These are phyloP conservation scores for Xanthostigma xanthostigma DNA, from an alignment of 2,888 invertebrate species.

Conservation along the genomic window DNA sequence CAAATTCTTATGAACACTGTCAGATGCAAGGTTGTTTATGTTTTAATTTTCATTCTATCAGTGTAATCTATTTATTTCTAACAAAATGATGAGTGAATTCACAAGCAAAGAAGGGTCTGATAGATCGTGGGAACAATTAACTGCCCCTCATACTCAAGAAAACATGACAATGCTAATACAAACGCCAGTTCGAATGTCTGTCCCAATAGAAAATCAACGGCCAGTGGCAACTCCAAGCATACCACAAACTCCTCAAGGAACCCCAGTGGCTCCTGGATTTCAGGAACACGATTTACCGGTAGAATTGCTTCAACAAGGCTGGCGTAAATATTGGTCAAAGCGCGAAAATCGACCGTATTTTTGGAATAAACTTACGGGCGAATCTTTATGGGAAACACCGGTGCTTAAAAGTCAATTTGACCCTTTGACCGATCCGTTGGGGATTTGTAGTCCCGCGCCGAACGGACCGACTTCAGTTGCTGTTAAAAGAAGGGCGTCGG, in stretches of 20 bases:
- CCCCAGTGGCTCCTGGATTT: conserved; percentile 34
- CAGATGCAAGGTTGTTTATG: no score
- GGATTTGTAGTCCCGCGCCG: conserved; percentile 41
- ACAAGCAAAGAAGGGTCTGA: conserved; percentile 1
- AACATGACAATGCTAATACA: background rate
- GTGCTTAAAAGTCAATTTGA: conserved; percentile 71
- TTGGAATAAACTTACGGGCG: conserved; percentile 90
- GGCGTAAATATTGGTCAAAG: conserved; percentile 95
- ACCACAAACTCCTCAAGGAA: conserved; percentile 42
- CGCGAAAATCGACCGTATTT: conserved; percentile 89
- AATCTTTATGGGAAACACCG: conserved; percentile 96
- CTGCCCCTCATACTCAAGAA: background rate
- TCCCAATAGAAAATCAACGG: conserved; percentile 1
- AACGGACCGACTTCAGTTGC: conserved; percentile 36
- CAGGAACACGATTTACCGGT: conserved; percentile 36
- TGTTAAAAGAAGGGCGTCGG: conserved; percentile 68
- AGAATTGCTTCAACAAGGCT: conserved; percentile 71
- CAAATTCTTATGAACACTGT: no score
- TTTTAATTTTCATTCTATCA: no score
- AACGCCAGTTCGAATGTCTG: conserved; percentile 2
- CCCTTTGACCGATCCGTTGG: conserved; percentile 82
- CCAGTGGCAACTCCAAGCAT: conserved; percentile 11
- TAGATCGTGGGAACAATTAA: conserved; percentile 4
- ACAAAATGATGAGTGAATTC: conserved; percentile 4
- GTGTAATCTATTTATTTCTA: background rate